These are phyloP conservation scores for Iselma pallidipennis DNA, from an alignment of 2,888 invertebrate species.

Conservation along the genomic window DNA sequence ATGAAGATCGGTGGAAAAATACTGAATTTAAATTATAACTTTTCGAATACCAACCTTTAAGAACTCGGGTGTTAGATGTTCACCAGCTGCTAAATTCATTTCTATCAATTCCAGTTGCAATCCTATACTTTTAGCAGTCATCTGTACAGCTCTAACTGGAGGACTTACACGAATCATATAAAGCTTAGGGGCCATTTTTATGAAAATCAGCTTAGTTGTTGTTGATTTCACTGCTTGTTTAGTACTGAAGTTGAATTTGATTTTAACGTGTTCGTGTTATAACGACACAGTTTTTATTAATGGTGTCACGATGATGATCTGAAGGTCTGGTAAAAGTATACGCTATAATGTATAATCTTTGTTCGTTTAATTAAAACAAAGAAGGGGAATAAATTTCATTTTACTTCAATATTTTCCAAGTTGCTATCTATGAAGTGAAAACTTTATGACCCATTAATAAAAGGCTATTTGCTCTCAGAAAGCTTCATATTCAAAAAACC, in stretches of 20 bases:
- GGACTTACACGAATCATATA: slow-evolving; percentile 56
- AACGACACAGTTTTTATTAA: no score
- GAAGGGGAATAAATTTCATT: no score
- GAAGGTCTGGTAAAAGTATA: no score
- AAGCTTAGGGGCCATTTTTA: slow-evolving; percentile 48
- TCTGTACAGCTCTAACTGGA: slow-evolving; percentile 57
- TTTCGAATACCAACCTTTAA: slow-evolving; percentile 43
- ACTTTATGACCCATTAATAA: no score
- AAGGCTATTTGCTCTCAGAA: no score
- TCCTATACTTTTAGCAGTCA: slow-evolving; percentile 56
- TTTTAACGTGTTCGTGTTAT: no score
- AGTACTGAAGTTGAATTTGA: neutral
- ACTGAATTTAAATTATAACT: neutral
- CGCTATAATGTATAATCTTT: no score
- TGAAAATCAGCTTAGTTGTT: neutral
- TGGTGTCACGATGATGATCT: no score
- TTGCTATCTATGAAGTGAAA: no score
- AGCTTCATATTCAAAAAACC: no score
- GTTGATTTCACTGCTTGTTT: neutral
- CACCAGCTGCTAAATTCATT: slow-evolving; percentile 52
- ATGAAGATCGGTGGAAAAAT: neutral
- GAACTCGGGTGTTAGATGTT: slow-evolving; percentile 53
- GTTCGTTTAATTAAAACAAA: no score
- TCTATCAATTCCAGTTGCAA: slow-evolving; percentile 54
- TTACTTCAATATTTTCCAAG: no score